These are phyloP conservation scores for Scrobipalpa atriplicella DNA, from an alignment of 2,888 invertebrate genomes.

Conservation along the genomic window DNA sequence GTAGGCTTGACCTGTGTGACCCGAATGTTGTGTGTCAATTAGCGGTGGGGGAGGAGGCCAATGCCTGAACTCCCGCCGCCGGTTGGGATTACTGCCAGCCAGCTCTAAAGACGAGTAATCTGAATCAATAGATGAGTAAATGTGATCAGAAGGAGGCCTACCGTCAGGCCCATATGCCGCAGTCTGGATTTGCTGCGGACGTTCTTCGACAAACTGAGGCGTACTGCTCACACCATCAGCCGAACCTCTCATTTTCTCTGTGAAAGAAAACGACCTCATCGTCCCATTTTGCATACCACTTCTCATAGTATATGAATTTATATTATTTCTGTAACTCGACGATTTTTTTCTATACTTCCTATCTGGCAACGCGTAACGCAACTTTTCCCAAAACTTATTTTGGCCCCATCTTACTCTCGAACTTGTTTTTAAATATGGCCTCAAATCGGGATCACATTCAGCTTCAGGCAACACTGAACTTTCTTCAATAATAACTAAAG, in stretches of 20 bases:
- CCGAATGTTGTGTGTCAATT: constrained; percentile 72
- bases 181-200: constrained; percentile 66
- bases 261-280: constrained; percentile 84
- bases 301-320: constrained; percentile 92
- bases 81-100: constrained; percentile 75
- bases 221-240: constrained; percentile 84
- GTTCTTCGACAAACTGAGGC: constrained; percentile 76
- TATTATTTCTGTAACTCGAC: constrained; percentile 88
- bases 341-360: constrained; percentile 76
- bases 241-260: constrained; percentile 72
- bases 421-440: constrained; percentile 93
- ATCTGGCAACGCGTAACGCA: constrained; percentile 94
- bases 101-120: constrained; percentile 93
- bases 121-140: constrained; percentile 95
- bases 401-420: constrained; percentile 94
- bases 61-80: constrained; percentile 72
- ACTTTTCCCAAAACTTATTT: constrained; percentile 96
- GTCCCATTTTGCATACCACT: constrained; percentile 82
- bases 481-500: constrained; percentile 93
- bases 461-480: constrained; percentile 90
- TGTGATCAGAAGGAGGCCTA: constrained; percentile 92
- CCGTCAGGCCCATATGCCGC: constrained; percentile 79
- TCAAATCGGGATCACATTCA: constrained; percentile 92
- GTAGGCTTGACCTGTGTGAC: constrained; percentile 64
- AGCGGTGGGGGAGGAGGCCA: constrained; percentile 76